Evolutionary conservation across 2,888 invertebrate species (phyloP), one percentile per base, ranked within the genome.

Genomic region (Sepiola atlantica): DNA sequence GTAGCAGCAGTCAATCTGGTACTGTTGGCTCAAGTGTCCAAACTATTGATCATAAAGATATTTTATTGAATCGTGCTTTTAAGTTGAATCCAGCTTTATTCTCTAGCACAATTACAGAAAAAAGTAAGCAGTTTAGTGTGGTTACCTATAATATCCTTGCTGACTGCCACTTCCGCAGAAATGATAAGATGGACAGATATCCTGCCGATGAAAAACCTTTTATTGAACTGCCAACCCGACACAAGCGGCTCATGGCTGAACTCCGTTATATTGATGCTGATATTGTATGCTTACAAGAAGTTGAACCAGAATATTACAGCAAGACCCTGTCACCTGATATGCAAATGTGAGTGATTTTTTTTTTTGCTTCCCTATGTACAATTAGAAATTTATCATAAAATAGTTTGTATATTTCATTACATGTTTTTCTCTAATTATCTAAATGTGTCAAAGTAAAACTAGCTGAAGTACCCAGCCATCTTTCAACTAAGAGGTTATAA

Each of bases 231-330:
- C 95, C 96, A 18, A 96, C 96, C 94, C 95, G 97, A 20, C 96
- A 97, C 93, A 94, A 95, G 32, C 95, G 96, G 91, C 94, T 97
- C 55, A 95, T 97, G 95, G 95, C 96, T 93, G 97, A 97, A 94
- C 91, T 97, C 21, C 92, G 95, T 55, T 96, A 96, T 93, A 95
- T 97, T 55, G 96, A 97, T 95, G 96, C 95, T 21, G 97, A 97
- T 95, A 94, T 97, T n/a, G 95, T 97, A n/a, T 97, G 97, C 95
- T 94, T 97, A 94, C 97, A 97, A 95, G 97, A 97, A 95, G 97
- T 97, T 32, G 96, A 95, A 57, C 96, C 96, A 24, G 94, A 95
- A 10, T 96, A 96, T 95, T 97, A 95, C 95, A 94, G 94, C 21
- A 94, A 95, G 14, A 95, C 95, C 18, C 95, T 97, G 32, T 90